Evolutionary conservation across 2,888 invertebrate species (phyloP), one percentile per base, ranked within the genome.

Genomic region (Hirtodrosophila confusa): DNA sequence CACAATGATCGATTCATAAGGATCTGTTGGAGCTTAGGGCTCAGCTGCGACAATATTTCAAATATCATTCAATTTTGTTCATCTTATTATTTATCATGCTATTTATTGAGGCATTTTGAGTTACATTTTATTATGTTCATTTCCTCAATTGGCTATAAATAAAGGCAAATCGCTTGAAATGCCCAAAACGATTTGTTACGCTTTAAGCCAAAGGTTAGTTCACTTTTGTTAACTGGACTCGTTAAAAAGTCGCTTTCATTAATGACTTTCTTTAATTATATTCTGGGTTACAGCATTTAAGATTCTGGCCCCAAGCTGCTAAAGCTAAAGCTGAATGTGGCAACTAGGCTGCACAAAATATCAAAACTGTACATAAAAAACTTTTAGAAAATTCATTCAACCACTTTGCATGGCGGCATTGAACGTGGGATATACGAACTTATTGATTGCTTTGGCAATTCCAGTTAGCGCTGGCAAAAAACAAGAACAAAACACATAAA

Each of bases 361-460:
- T 7, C 7, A 31, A 50, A 55, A 40, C 27, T 39, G 36, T 29
- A 47, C 7, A 9, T 17, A 29, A 24, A 57, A 62, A 63, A 63
- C 33, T 67, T 65, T 78, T 50, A 60, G 63, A 58, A 69, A 75
- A 71, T 60, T 70, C 74, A 82, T 64, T 76, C 56, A 69, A 62
- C 40, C 71, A 64, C 75, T 78, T 79, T 74, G 64, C 62, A 62
- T 74, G 54, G 53, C 62, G 63, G 39, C 49, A 49, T 55, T 58
- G 62, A 55, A 41, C 50, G 45, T 48, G 50, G 76, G 57, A 75
- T 80, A 76, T 78, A 41, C 66, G 48, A 80, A 70, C 78, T 72
- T 85, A 85, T 85, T 85, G 85, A 82, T 85, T 82, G 78, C 74
- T 63, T 43, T 51, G 58, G 48, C 58, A 64, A 68, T 61, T 64